Evolutionary conservation across 2,113 vertebrate genomes (phyloP), one percentile per base, ranked within the genome.

Genomic region (Sylvietta virens): DNA sequence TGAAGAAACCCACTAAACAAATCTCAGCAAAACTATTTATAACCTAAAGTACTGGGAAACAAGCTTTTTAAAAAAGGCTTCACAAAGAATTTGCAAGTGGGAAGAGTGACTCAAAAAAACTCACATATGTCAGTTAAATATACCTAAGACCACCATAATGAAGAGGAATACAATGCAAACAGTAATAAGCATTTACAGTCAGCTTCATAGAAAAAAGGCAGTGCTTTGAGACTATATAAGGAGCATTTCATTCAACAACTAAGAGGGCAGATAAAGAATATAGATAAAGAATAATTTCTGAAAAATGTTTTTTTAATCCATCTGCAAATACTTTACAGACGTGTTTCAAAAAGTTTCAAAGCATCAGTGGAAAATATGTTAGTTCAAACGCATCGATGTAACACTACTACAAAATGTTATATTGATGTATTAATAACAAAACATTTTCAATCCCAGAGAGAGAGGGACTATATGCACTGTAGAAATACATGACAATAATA

Each of bases 301-400:
- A 69, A 77, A 78, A 69, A 3, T 2, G 6, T n/a, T 23, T 60
- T 60, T 51, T 20, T 7, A 4, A 7, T 28, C 10, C 27, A 28
- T 26, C 15, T 66, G 15, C 10, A 71, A 45, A 57, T 21, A 35
- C 3, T 35, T 60, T 12, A 27, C 7, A 60, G 11, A 30, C 0
- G 8, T 0, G 0, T 33, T 80, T 62, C 8, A 47, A 33, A 20
- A 51, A 18, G 8, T 51, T 84, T 54, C 39, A 50, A 72, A 51
- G 23, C 2, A 5, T 2, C 21, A 42, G 1, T 27, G 8, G 21
- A 51, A 71, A 76, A 67, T 2, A 23, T 0, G 0, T 24, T 45
- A 15, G 20, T 9, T 77, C 23, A 44, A 48, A 30, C 42, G 6
- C 20, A 50, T 24, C 28, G 22, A 26, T 6, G 4, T 7, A 54